Conservation (phyloP, 2,888 invertebrate species). For the Bellardia pandia region DNA sequence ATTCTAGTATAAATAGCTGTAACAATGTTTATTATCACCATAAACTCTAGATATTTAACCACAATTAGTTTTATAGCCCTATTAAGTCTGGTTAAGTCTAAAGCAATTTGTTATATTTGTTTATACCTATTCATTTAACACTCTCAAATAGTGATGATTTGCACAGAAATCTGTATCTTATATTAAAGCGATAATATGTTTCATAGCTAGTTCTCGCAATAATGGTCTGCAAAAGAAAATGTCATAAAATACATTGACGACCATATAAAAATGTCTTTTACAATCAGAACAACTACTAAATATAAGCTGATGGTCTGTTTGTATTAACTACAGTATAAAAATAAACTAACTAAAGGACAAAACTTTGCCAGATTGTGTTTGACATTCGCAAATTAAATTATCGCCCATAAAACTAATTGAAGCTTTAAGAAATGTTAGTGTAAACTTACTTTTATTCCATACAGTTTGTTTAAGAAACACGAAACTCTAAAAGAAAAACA, state of each 20-base stretch:
- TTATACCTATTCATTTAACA: too few relatives aligned
- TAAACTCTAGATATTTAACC: too few relatives aligned
- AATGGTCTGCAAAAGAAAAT: background rate
- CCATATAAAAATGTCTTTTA: conserved; percentile 25
- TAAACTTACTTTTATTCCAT: background rate
- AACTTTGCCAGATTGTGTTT: conserved; percentile 20
- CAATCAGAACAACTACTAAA: conserved; percentile 22
- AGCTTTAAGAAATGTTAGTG: conserved; percentile 15
- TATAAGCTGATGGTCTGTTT: background rate
- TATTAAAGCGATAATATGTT: too few relatives aligned
- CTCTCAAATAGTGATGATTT: too few relatives aligned
- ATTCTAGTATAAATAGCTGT: too few relatives aligned
- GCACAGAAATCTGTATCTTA: too few relatives aligned
- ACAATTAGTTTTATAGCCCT: too few relatives aligned
- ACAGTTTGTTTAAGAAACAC: background rate
- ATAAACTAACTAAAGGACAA: background rate
- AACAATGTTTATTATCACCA: too few relatives aligned
- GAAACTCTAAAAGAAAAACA: background rate
- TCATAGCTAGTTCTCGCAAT: background rate
- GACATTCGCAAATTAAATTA: conserved; percentile 70
- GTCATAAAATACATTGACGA: conserved; percentile 5
- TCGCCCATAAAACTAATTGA: conserved; percentile 61
- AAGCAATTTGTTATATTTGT: too few relatives aligned
- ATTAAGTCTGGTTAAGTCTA: too few relatives aligned
- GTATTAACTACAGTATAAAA: background rate